Percentiles rank a stretch among this genome's conserved stretches.
Evolutionary conservation across 2,888 invertebrate species (phyloP).

Genomic region (Polymixis flavicincta): DNA sequence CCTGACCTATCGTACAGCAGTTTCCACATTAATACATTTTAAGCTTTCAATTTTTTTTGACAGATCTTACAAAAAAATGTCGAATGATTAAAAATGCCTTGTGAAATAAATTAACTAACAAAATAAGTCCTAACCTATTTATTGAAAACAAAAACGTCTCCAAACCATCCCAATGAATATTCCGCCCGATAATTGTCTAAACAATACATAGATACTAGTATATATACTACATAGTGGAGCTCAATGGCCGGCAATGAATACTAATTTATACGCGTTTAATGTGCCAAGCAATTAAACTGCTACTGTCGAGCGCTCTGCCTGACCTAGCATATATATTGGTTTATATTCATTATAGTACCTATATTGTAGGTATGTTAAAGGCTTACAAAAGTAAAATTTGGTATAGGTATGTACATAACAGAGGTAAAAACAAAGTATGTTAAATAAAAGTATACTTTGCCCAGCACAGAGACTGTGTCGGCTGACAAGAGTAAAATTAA

Average conservation of each 20-base stretch:
- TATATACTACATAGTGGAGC: slow-evolving; percentile 52
- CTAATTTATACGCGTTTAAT: slow-evolving; percentile 87
- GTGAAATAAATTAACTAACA: neutral
- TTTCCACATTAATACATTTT: neutral
- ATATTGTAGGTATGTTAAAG: neutral
- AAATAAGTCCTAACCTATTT: neutral
- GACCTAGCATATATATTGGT: slow-evolving; percentile 51
- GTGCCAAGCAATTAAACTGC: slow-evolving; percentile 88
- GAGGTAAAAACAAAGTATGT: no score
- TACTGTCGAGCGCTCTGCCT: slow-evolving; percentile 65
- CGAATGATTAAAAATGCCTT: no score
- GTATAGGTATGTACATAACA: no score
- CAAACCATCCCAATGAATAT: slow-evolving; percentile 38
- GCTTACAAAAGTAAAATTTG: neutral
- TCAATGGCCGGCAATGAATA: slow-evolving; percentile 87
- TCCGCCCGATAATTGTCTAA: slow-evolving; percentile 36
- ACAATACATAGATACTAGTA: slow-evolving; percentile 32
- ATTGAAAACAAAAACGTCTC: slow-evolving; percentile 5
- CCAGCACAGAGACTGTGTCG: no score
- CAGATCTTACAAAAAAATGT: neutral
- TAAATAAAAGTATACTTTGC: no score
- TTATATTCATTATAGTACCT: neutral
- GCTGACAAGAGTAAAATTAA: no score
- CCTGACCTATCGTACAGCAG: neutral
- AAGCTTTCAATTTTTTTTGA: neutral